A percentile compares a stretch with the other conserved stretches of the same genome.
These are phyloP conservation scores for Prionace glauca DNA, from an alignment of 2,797 vertebrate genomes.

Conservation along the genomic window DNA sequence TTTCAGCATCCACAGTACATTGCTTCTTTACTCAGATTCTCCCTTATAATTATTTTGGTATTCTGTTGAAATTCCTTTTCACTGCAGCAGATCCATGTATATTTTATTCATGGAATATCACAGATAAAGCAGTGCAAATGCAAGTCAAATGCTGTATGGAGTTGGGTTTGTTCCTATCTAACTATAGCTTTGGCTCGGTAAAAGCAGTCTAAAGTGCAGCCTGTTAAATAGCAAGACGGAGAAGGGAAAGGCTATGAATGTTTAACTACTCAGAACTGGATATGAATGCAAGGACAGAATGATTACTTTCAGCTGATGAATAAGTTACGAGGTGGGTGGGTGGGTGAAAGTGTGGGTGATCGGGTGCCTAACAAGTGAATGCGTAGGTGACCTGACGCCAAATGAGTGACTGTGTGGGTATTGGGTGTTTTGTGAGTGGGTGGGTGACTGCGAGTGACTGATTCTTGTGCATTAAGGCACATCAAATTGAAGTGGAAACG, in stretches of 20 bases:
- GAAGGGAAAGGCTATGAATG: not conserved
- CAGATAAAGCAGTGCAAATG: not conserved
- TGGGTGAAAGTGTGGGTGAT: not conserved
- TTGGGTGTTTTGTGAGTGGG: not conserved
- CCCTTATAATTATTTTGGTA: not conserved
- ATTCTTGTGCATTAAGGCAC: not conserved
- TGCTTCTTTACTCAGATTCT: not conserved
- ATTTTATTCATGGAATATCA: not conserved
- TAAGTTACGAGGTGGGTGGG: not conserved
- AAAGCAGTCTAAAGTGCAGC: not conserved
- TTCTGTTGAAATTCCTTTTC: not conserved
- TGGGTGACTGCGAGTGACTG: constrained; percentile 16
- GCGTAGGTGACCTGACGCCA: not conserved
- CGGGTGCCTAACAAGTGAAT: not conserved
- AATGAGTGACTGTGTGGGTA: not conserved
- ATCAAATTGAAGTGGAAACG: not conserved
- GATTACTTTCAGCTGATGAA: not conserved
- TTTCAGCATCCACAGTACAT: not conserved
- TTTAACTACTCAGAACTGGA: not conserved
- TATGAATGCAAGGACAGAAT: not conserved
- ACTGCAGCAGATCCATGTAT: not conserved
- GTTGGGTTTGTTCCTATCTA: not conserved
- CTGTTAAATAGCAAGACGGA: not conserved
- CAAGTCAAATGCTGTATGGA: not conserved
- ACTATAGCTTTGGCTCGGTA: not conserved